These are phyloP conservation scores for Poliocrania exsul DNA, from an alignment of 2,797 vertebrate species.

Conservation along the genomic window DNA sequence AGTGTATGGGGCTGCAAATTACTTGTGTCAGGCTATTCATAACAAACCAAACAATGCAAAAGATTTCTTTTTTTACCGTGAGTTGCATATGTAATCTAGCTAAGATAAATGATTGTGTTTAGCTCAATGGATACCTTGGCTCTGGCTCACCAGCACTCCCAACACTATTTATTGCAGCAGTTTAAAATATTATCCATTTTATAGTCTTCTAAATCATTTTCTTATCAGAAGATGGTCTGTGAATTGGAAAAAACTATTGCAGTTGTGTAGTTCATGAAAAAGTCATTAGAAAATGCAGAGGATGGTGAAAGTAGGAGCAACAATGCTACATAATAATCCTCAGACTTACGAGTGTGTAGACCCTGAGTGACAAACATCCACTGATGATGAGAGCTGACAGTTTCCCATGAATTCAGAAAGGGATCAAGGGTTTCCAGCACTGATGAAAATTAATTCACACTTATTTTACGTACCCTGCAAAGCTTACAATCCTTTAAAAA, in stretches of 20 bases:
- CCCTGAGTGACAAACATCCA: not conserved
- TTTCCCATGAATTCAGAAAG: not conserved
- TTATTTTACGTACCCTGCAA: not conserved
- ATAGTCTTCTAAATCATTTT: conserved; percentile 49
- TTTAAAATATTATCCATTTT: conserved; percentile 46
- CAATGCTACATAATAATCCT: not conserved
- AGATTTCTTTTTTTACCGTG: not conserved
- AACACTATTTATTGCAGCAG: conserved; percentile 29
- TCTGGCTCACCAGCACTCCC: not conserved
- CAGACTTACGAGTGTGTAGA: not conserved
- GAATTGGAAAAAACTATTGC: conserved; percentile 19
- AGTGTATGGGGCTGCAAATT: not conserved
- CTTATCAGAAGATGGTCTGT: conserved; percentile 20
- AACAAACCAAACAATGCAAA: conserved; percentile 13
- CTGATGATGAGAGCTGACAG: not conserved
- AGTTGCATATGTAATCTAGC: not conserved
- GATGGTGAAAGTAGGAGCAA: not conserved
- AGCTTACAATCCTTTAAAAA: not conserved
- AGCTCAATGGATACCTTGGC: conserved; percentile 29
- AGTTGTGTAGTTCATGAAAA: not conserved
- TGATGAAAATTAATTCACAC: not conserved
- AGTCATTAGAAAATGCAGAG: conserved; percentile 4
- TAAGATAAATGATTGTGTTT: conserved; percentile 41
- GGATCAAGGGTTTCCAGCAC: not conserved
- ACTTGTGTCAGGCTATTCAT: not conserved